Conservation (phyloP, 2,888 invertebrate genomes). For the Xestia sexstrigata region DNA sequence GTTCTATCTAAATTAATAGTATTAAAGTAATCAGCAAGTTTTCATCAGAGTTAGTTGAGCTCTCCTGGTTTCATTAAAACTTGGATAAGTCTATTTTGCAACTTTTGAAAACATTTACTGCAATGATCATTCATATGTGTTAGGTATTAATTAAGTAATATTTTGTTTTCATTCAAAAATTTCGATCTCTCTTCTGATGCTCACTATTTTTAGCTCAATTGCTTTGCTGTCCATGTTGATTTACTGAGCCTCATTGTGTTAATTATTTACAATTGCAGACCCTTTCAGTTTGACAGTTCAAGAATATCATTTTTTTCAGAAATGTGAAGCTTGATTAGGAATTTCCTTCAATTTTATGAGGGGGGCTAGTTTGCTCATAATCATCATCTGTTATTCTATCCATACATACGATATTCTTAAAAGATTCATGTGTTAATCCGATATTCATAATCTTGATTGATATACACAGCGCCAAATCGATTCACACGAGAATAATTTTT, state of each 20-base stretch:
- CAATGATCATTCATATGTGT: not conserved
- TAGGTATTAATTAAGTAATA: not conserved
- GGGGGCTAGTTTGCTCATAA: not conserved
- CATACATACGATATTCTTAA: not conserved
- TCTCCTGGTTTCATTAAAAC: slow-evolving; percentile 51
- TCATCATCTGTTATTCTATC: not conserved
- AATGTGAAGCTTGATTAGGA: not conserved
- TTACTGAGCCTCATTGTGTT: not conserved
- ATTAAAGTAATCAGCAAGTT: slow-evolving; percentile 46
- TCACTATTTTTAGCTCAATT: not conserved
- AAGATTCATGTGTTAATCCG: not conserved
- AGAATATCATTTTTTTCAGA: not conserved
- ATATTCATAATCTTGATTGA: slow-evolving; percentile 13
- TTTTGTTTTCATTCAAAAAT: not conserved
- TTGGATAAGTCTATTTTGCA: slow-evolving; percentile 50
- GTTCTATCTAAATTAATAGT: slow-evolving; percentile 26
- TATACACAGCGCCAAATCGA: slow-evolving; percentile 19
- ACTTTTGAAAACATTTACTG: slow-evolving; percentile 36
- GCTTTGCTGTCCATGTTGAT: not conserved
- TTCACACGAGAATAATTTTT: slow-evolving; percentile 10
- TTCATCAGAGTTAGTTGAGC: slow-evolving; percentile 13
- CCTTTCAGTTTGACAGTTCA: not conserved
- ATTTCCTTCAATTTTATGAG: not conserved
- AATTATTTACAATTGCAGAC: too few relatives aligned
- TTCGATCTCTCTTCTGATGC: not conserved